Percentiles rank a stretch among this genome's conserved stretches.
phyloP scores from a whole-genome alignment of 1,140 invertebrate species.

The Leptonema lineaticorne region DNA sequence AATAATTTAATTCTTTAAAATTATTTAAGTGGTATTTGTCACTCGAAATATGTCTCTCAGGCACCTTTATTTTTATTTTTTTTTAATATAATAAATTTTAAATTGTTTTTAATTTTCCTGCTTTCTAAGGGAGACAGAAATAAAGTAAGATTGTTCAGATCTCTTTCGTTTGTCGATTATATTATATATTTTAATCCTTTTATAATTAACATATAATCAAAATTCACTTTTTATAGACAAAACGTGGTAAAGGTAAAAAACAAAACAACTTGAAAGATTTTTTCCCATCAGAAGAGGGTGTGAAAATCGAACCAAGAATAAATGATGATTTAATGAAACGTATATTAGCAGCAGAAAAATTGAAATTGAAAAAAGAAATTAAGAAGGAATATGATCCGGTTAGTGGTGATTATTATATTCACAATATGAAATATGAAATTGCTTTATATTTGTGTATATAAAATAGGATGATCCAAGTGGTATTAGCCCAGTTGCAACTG shows the following conservation, averaged over 20 bases:
- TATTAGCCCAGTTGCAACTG: constrained; percentile 53
- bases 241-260: constrained; percentile 56
- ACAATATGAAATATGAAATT: background rate
- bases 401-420: constrained; percentile 39
- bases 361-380: constrained; percentile 62
- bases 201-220: background rate
- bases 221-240: background rate
- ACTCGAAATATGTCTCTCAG: too few relatives aligned
- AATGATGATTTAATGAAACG: constrained; percentile 78
- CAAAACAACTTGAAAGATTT: constrained; percentile 56
- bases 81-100: too few relatives aligned
- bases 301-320: constrained; percentile 72
- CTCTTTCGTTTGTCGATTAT: too few relatives aligned
- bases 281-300: constrained; percentile 61
- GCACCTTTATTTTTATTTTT: too few relatives aligned
- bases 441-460: too few relatives aligned
- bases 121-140: constrained; percentile 30
- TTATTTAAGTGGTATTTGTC: too few relatives aligned
- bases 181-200: background rate
- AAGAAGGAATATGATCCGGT: constrained; percentile 60
- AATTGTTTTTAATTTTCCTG: too few relatives aligned
- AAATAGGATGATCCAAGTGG: constrained; percentile 53
- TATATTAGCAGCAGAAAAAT: constrained; percentile 68
- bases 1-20: too few relatives aligned
- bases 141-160: constrained; percentile 40